Percentiles rank a stretch among this genome's conserved stretches.
Conservation (phyloP, 1,140 invertebrate species). For the Zaprionus gabonicus region DNA sequence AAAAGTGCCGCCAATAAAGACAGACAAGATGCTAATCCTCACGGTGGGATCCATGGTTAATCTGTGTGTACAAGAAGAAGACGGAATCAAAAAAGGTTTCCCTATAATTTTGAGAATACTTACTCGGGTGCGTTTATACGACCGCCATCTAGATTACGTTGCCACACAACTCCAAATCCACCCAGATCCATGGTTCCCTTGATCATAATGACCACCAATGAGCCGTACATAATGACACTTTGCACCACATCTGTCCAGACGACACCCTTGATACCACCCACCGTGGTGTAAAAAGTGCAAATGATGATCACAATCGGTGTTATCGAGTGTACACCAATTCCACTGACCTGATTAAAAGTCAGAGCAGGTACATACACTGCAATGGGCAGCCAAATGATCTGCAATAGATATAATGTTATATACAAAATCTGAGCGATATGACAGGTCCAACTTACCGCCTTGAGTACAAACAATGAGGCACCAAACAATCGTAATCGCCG, state of each 20-base stretch:
- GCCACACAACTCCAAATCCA: constrained; percentile 89
- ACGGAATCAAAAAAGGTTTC: neutral
- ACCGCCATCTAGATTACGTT: constrained; percentile 89
- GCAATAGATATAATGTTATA: neutral
- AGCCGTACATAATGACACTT: constrained; percentile 92
- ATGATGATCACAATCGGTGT: constrained; percentile 93
- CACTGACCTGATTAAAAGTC: constrained; percentile 93
- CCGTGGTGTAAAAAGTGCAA: constrained; percentile 95
- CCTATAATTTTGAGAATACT: constrained; percentile 41
- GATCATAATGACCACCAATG: constrained; percentile 91
- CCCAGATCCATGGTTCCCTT: constrained; percentile 93
- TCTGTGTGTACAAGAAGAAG: constrained; percentile 81
- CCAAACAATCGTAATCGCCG: constrained; percentile 90
- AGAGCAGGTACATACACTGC: constrained; percentile 94
- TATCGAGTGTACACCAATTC: constrained; percentile 91
- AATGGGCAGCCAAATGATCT: constrained; percentile 88
- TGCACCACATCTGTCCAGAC: constrained; percentile 97
- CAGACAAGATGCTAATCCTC: constrained; percentile 91
- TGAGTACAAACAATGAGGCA: constrained; percentile 89
- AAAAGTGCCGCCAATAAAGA: constrained; percentile 91
- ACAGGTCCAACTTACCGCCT: constrained; percentile 86
- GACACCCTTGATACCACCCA: constrained; percentile 97
- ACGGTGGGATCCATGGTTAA: constrained; percentile 88
- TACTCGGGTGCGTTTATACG: constrained; percentile 92
- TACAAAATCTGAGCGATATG: constrained; percentile 83